These are phyloP conservation scores for Thereuonema tuberculata DNA, from an alignment of 1,140 invertebrate species.

Conservation along the genomic window DNA sequence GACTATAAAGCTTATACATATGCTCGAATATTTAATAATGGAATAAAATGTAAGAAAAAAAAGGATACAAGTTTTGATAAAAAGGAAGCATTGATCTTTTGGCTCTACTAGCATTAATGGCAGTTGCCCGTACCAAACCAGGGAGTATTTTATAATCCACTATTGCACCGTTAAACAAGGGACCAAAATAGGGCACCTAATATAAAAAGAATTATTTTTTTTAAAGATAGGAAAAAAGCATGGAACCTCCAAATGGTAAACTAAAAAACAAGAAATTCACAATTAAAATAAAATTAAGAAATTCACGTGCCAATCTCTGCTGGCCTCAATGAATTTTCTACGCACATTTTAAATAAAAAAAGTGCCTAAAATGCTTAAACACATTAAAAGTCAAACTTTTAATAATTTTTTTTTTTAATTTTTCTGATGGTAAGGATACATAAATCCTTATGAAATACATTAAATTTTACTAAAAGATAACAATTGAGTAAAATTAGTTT, in stretches of 20 bases:
- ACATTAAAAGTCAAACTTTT: not conserved
- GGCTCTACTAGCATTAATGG: slow-evolving; percentile 78
- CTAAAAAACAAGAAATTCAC: too few relatives aligned
- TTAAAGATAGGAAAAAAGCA: slow-evolving; percentile 17
- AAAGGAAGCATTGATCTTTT: slow-evolving; percentile 73
- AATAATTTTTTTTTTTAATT: not conserved
- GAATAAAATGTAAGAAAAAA: not conserved
- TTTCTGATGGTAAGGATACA: too few relatives aligned
- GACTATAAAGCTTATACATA: too few relatives aligned
- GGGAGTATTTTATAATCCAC: slow-evolving; percentile 69
- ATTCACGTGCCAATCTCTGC: too few relatives aligned
- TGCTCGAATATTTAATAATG: too few relatives aligned
- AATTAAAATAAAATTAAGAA: too few relatives aligned
- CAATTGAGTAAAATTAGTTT: too few relatives aligned
- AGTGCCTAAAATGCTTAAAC: too few relatives aligned
- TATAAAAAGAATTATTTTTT: slow-evolving; percentile 25
- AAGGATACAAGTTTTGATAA: slow-evolving; percentile 76
- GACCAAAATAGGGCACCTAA: slow-evolving; percentile 86
- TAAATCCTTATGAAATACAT: too few relatives aligned
- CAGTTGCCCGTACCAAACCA: slow-evolving; percentile 76
- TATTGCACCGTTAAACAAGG: slow-evolving; percentile 87
- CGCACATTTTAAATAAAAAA: too few relatives aligned
- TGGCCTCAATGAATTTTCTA: too few relatives aligned
- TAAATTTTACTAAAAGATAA: too few relatives aligned
- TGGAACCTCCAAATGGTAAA: slow-evolving; percentile 3